Evolutionary conservation across 2,113 vertebrate genomes (phyloP).

Genomic region (Cichladusa arquata): DNA sequence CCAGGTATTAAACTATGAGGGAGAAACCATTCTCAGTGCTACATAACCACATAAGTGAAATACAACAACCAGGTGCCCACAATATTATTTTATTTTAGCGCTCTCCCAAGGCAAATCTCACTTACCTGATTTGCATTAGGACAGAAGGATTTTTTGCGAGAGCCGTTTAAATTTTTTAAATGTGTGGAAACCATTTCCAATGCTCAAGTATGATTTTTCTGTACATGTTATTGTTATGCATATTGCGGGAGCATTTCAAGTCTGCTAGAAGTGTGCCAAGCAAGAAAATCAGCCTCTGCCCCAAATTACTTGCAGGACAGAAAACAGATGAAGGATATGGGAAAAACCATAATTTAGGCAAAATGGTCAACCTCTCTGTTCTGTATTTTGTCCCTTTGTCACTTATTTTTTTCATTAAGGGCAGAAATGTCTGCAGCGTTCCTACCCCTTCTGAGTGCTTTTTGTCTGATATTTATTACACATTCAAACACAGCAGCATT

Average conservation of each 20-base stretch:
- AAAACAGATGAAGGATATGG: conserved; percentile 25
- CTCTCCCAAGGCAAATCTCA: background rate
- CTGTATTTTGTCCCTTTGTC: background rate
- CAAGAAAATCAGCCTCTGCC: background rate
- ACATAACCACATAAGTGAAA: too few relatives aligned
- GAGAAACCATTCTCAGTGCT: too few relatives aligned
- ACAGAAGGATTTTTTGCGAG: background rate
- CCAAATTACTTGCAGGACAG: background rate
- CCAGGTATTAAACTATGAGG: background rate
- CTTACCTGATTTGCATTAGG: background rate
- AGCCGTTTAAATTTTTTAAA: background rate
- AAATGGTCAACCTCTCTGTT: background rate
- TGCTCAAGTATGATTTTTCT: background rate
- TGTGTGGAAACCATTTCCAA: background rate
- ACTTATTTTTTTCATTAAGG: background rate
- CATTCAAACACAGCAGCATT: background rate
- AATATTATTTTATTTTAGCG: background rate
- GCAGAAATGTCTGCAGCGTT: background rate
- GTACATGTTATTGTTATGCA: background rate
- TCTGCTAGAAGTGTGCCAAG: conserved; percentile 4
- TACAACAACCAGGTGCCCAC: background rate
- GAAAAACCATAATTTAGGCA: background rate
- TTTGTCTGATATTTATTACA: background rate
- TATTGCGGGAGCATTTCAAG: background rate
- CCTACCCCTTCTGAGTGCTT: background rate